Percentiles rank a stretch among this genome's conserved stretches.
These are phyloP conservation scores for Melipona bicolor DNA, from an alignment of 2,888 invertebrate genomes.

Conservation along the genomic window DNA sequence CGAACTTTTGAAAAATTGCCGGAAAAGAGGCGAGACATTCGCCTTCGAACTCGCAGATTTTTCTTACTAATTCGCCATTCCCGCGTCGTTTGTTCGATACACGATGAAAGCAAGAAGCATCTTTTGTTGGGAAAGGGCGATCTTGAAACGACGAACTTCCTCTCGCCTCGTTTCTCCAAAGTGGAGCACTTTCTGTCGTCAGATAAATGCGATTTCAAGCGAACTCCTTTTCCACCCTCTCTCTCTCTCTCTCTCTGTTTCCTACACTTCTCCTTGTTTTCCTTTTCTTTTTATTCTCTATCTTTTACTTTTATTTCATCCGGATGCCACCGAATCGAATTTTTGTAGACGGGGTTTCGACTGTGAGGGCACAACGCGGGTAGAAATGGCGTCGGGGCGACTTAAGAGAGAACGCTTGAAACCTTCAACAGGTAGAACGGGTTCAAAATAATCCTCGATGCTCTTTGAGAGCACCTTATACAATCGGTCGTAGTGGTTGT, in stretches of 20 bases:
- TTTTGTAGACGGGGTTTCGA: slow-evolving; percentile 35
- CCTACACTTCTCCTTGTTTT: not conserved
- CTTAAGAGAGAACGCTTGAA: slow-evolving; percentile 6
- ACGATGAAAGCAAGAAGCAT: slow-evolving; percentile 44
- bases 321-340: slow-evolving; percentile 49
- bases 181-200: slow-evolving; percentile 41
- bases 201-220: slow-evolving; percentile 49
- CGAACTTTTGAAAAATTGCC: not conserved
- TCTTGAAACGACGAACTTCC: slow-evolving; percentile 29
- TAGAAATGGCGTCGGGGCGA: slow-evolving; percentile 7
- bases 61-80: slow-evolving; percentile 15
- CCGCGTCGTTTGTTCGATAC: slow-evolving; percentile 6
- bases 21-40: not conserved
- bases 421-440: slow-evolving; percentile 35
- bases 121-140: slow-evolving; percentile 31
- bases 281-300: not conserved
- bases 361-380: not conserved
- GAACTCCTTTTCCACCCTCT: slow-evolving; percentile 11
- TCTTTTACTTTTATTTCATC: slow-evolving; percentile 18
- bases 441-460: slow-evolving; percentile 26
- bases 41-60: not conserved
- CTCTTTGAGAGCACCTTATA: slow-evolving; percentile 18
- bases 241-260: not conserved
- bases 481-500: slow-evolving; percentile 1
- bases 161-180: slow-evolving; percentile 21